These are phyloP conservation scores for Helicoverpa armigera DNA, from an alignment of 1,140 invertebrate species.

Conservation along the genomic window DNA sequence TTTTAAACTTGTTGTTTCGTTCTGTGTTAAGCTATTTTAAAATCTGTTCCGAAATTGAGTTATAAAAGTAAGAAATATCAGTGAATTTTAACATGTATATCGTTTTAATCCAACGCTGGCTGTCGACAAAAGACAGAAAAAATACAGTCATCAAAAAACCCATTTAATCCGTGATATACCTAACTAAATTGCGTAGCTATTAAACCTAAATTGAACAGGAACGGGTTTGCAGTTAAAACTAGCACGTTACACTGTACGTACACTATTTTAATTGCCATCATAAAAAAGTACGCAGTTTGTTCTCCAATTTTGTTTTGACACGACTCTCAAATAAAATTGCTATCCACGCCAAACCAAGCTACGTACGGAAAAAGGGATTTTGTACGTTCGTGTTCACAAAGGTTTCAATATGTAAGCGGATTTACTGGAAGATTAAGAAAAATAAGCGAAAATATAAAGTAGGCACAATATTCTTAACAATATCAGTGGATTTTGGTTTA, in stretches of 20 bases:
- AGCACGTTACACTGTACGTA: conserved; percentile 19
- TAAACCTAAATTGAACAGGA: conserved; percentile 26
- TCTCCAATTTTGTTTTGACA: conserved; percentile 42
- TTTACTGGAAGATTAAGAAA: conserved; percentile 50
- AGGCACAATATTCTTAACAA: conserved; percentile 45
- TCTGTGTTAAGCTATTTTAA: too few species aligned
- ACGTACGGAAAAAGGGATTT: conserved; percentile 48
- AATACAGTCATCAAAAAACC: background rate
- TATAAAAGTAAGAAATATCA: background rate
- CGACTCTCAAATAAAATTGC: conserved; percentile 43
- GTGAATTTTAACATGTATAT: background rate
- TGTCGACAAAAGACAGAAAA: background rate
- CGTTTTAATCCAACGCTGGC: too few species aligned
- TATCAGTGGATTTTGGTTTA: conserved; percentile 42
- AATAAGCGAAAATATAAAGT: conserved; percentile 49
- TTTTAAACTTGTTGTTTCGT: too few species aligned
- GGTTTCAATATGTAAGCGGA: conserved; percentile 49
- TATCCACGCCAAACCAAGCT: conserved; percentile 40
- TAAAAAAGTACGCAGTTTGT: conserved; percentile 36
- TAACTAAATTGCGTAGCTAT: background rate
- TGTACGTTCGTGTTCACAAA: conserved; percentile 46
- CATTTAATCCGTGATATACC: background rate
- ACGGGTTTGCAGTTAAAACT: conserved; percentile 30
- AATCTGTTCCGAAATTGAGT: background rate
- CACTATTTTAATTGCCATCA: conserved; percentile 42